These are phyloP conservation scores for Drosophila jambulina DNA, from an alignment of 1,140 invertebrate genomes.

Conservation along the genomic window DNA sequence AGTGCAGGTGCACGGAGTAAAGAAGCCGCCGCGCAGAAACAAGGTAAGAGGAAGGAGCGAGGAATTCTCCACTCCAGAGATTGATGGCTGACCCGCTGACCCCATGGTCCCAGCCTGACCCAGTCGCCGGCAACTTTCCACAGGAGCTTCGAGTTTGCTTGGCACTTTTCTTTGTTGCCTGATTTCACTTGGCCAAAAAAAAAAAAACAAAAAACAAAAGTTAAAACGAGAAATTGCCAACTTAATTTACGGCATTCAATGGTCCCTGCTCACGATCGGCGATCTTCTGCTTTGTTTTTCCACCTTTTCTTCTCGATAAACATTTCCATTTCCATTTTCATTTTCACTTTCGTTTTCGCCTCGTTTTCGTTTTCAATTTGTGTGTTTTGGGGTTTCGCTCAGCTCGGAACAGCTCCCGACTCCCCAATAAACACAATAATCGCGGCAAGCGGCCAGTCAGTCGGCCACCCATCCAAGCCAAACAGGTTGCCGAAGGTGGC, in stretches of 20 bases:
- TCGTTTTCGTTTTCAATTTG: constrained; percentile 75
- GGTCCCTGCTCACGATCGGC: constrained; percentile 60
- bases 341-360: constrained; percentile 16
- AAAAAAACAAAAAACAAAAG: constrained; percentile 33
- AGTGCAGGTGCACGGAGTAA: constrained; percentile 2
- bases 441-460: constrained; percentile 78
- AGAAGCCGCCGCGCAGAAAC: constrained; percentile 16
- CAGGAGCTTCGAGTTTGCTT: background rate
- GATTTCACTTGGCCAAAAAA: constrained; percentile 58
- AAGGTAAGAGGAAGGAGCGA: constrained; percentile 17
- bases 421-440: constrained; percentile 80
- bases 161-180: constrained; percentile 28
- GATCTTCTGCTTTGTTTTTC: constrained; percentile 78
- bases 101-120: constrained; percentile 22
- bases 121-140: constrained; percentile 38
- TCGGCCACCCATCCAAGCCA: constrained; percentile 37
- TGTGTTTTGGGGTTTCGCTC: constrained; percentile 63
- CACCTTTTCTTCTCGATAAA: constrained; percentile 37
- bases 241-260: constrained; percentile 75
- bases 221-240: constrained; percentile 72
- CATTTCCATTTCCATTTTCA: constrained; percentile 78
- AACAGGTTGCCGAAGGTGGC: constrained; percentile 54
- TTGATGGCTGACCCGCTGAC: constrained; percentile 12
- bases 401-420: constrained; percentile 15
- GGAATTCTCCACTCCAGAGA: background rate